A percentile compares a stretch with the other conserved stretches of the same genome.
Evolutionary conservation across 2,113 vertebrate genomes (phyloP).

Genomic region (Felis chaus): DNA sequence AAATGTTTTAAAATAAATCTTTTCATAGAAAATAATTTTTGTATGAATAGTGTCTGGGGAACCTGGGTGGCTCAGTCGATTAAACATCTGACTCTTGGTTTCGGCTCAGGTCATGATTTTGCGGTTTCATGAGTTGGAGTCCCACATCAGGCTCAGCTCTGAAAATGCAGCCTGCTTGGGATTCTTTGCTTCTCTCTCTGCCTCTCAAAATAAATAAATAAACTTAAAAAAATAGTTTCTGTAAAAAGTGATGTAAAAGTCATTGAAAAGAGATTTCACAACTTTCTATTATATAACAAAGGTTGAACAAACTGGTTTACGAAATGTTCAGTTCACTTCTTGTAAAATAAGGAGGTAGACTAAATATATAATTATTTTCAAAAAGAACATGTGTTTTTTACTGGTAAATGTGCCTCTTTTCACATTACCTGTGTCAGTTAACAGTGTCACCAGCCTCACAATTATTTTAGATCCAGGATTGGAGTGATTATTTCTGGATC

Average conservation of each 20-base stretch:
- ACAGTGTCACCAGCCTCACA: neutral
- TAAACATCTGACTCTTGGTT: too few species aligned
- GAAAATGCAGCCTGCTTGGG: too few species aligned
- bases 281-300: neutral
- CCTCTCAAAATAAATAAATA: too few species aligned
- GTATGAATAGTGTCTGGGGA: neutral
- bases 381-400: neutral
- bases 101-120: too few species aligned
- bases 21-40: neutral
- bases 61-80: too few species aligned
- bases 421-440: neutral
- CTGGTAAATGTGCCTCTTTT: neutral
- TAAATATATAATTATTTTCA: neutral
- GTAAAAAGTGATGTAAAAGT: neutral
- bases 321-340: neutral
- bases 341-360: neutral
- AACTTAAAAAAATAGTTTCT: neutral
- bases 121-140: too few species aligned
- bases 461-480: conserved; percentile 6
- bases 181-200: too few species aligned
- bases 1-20: neutral
- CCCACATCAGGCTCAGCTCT: too few species aligned
- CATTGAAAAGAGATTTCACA: neutral
- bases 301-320: neutral
- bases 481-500: neutral